Percentiles rank a stretch among this genome's conserved stretches.
Evolutionary conservation across 2,888 invertebrate genomes (phyloP).

Genomic region (Antheraea yamamai): DNA sequence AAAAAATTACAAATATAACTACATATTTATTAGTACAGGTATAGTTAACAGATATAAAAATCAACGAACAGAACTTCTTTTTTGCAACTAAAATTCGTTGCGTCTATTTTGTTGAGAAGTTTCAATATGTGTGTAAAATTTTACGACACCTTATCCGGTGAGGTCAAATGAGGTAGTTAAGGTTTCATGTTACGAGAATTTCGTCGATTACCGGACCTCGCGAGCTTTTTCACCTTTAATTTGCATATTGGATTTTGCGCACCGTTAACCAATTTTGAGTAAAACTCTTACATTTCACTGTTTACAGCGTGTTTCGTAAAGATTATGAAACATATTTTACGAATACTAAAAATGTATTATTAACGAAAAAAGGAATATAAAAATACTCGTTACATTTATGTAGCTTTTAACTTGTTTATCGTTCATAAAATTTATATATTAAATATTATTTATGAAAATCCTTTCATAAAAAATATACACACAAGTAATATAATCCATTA

Average conservation of each 20-base stretch:
- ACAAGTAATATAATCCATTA: background rate
- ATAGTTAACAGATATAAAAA: background rate
- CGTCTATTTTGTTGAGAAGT: background rate
- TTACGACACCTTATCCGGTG: slow-evolving; percentile 58
- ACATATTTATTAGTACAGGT: background rate
- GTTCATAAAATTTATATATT: background rate
- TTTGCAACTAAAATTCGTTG: background rate
- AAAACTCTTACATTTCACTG: slow-evolving; percentile 35
- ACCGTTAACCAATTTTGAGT: slow-evolving; percentile 43
- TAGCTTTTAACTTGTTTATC: background rate
- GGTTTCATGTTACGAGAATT: slow-evolving; percentile 65
- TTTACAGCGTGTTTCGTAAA: slow-evolving; percentile 12
- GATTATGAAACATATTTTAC: background rate
- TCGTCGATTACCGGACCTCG: slow-evolving; percentile 52
- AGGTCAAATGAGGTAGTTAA: slow-evolving; percentile 58
- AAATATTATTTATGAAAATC: background rate
- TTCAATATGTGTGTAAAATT: slow-evolving; percentile 21
- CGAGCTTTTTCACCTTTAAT: slow-evolving; percentile 53
- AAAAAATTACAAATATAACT: background rate
- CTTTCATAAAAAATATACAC: background rate
- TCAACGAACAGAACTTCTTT: background rate
- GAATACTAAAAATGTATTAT: background rate
- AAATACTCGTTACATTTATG: background rate
- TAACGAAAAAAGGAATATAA: background rate
- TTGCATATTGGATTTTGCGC: slow-evolving; percentile 52